phyloP scores from a whole-genome alignment of 1,140 invertebrate genomes.

The Galleria mellonella region DNA sequence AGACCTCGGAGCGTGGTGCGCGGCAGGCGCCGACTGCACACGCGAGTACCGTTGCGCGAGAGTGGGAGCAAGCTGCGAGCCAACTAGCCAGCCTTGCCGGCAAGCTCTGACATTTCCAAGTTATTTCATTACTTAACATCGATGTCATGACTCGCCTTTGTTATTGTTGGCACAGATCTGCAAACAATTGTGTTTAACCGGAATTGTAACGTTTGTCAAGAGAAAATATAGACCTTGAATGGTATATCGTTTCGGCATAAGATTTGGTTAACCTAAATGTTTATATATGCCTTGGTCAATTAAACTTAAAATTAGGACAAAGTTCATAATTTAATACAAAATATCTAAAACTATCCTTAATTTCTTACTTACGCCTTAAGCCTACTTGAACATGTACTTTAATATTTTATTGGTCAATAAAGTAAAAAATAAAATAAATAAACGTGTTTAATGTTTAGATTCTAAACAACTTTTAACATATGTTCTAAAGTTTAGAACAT shows the following conservation, averaged over 20 bases:
- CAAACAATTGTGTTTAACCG: constrained; percentile 1
- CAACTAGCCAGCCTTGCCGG: constrained; percentile 2
- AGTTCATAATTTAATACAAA: no score
- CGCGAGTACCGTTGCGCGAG: constrained; percentile 57
- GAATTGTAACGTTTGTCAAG: constrained; percentile 1
- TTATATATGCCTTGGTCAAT: no score
- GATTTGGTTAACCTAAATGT: neutral
- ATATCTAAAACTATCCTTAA: no score
- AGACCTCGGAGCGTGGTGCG: constrained; percentile 37
- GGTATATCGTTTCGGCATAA: no score
- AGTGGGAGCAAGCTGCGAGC: constrained; percentile 46
- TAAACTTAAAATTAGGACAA: no score
- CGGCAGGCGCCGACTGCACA: constrained; percentile 41
- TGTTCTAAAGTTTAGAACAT: no score
- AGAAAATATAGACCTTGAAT: neutral
- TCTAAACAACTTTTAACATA: no score
- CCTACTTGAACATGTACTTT: no score
- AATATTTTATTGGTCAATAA: no score
- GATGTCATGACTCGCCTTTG: constrained; percentile 40
- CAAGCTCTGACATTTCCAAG: constrained; percentile 51
- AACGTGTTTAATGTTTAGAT: no score
- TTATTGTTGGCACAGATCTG: constrained; percentile 25
- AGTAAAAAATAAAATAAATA: no score
- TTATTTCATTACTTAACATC: constrained; percentile 56
- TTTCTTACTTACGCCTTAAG: no score